phyloP scores from a whole-genome alignment of 35 echinoderm and acorn worm genomes.

The Anneissia japonica region DNA sequence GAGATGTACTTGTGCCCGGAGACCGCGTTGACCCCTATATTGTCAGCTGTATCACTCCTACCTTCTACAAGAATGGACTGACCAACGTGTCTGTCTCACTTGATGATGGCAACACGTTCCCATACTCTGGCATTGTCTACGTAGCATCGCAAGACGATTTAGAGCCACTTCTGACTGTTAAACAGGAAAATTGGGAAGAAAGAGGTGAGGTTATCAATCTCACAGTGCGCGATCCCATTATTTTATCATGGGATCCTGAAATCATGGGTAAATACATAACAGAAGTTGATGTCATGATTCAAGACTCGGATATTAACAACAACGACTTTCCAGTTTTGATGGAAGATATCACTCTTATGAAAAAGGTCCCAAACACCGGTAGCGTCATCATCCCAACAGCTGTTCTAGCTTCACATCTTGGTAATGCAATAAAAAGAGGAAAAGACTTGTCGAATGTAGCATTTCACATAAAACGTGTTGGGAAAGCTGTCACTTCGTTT shows the following conservation, averaged over 20 bases:
- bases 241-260: conserved; percentile 18
- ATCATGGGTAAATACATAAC: background rate
- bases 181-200: conserved; percentile 17
- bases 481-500: background rate
- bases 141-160: conserved; percentile 43
- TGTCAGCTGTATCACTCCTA: conserved; percentile 32
- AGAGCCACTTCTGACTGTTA: background rate
- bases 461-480: background rate
- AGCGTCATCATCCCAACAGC: background rate
- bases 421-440: background rate
- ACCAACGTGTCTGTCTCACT: conserved; percentile 35
- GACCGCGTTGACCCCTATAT: background rate
- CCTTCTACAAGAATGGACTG: conserved; percentile 26
- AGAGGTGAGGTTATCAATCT: conserved; percentile 15
- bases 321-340: background rate
- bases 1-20: conserved; percentile 1
- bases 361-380: conserved; percentile 17
- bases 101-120: conserved; percentile 40
- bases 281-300: conserved; percentile 6
- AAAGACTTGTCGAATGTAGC: background rate
- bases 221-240: background rate
- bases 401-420: background rate
- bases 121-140: conserved; percentile 38
- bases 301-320: background rate
- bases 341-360: background rate